These are phyloP conservation scores for Tethya wilhelma DNA, from an alignment of 37 sponge, comb jelly and placozoan genomes.

Conservation along the genomic window DNA sequence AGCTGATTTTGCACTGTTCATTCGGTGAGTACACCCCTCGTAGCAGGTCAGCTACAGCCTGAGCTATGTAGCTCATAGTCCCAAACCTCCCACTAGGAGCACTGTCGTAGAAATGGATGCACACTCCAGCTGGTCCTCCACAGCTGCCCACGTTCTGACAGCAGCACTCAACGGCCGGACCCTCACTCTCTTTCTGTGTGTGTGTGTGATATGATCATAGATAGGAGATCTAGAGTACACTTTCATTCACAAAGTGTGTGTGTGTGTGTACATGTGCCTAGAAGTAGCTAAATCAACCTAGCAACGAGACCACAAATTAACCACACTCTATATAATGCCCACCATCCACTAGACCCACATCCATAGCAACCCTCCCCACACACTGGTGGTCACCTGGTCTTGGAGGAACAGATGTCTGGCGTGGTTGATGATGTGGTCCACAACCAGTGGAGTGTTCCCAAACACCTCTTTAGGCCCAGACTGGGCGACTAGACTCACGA, in stretches of 20 bases:
- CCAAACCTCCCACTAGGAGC: conserved; percentile 95
- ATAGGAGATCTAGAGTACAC: background rate
- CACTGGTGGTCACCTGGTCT: conserved; percentile 60
- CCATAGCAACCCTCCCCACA: background rate
- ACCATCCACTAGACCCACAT: no score
- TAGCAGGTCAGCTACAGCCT: conserved; percentile 65
- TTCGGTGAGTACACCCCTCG: conserved; percentile 22
- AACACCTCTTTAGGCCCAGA: conserved; percentile 26
- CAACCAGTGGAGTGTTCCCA: conserved; percentile 40
- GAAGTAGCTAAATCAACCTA: background rate
- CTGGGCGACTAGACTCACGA: conserved; percentile 58
- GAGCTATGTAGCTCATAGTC: conserved; percentile 85
- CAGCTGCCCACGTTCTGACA: conserved; percentile 45
- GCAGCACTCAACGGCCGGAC: conserved; percentile 58
- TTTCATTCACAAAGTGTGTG: no score
- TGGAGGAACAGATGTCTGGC: conserved; percentile 73
- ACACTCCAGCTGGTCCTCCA: conserved; percentile 48
- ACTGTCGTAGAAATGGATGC: conserved; percentile 84
- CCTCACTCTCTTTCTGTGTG: conserved; percentile 15
- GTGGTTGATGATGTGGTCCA: conserved; percentile 53
- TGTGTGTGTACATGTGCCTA: background rate
- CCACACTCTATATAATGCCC: no score
- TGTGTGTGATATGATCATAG: no score
- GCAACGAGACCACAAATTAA: no score
- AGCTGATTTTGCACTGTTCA: conserved; percentile 51